Base-by-base conservation (phyloP, 2,797 vertebrate genomes). In the Gallirallus australis region DNA sequence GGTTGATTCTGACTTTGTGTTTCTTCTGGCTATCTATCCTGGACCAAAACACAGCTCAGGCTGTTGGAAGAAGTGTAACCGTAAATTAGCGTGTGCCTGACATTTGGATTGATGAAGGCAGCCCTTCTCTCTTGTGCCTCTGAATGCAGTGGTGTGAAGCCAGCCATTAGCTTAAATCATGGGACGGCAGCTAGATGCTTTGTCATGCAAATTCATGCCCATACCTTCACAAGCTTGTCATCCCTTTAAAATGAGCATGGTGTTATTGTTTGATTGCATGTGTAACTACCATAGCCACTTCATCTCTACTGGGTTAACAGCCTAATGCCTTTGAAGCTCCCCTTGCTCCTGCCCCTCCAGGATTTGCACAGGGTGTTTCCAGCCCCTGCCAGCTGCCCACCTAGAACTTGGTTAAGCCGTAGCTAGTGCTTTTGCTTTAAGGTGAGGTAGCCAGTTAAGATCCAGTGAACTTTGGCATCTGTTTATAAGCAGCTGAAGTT, bases 11-110 rank as follows among this genome's bases (percentile, higher is more conserved):
- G 47, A 76, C 50, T 91, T 81, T 2, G 2, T 69, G 40, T 95
- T 94, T 95, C 73, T 96, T 75, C 85, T 93, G 90, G 72, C 57
- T 61, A 8, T 86, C 33, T 86, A 4, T 53, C 61, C 76, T 81
- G 59, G 65, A 79, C 19, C n/a, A 66, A 94, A 94, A 52, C 47
- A 56, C 3, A 52, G 66, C 63, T 92, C 9, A 71, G 40, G 33
- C 54, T 76, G 18, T 65, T 95, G 65, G 76, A 57, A 75, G 53
- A 65, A 33, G 28, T 42, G 2, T 10, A 14, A 39, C 31, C 7
- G 28, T 79, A 86, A 94, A 86, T 82, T 30, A 39, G 30, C 2
- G 40, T 53, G 59, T 66, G 45, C 1, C 1, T 56, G 69, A 37
- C 11, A 3, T 15, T 52, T 40, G 17, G 48, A 59, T n/a, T 0